Evolutionary conservation across 2,888 invertebrate genomes (phyloP), one percentile per base, ranked within the genome.

Genomic region (Xanthia icteritia): DNA sequence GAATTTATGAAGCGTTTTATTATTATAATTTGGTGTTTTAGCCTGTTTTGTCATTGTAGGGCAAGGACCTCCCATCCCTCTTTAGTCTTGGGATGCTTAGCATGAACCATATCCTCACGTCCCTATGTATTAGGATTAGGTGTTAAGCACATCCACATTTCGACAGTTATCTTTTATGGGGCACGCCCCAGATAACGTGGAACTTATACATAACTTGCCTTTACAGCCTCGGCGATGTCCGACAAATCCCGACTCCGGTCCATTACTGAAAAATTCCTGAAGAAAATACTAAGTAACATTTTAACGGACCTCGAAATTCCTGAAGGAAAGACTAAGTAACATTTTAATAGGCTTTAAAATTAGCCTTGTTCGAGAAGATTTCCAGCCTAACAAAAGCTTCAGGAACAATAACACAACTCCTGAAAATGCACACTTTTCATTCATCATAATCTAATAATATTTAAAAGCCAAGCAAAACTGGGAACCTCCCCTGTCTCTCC

Each of bases 1-100:
- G 45, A 64, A 27, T 64, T 56, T 56, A 61, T n/a, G 61, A 54
- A 42, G 9, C n/a, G 48, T 27, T 73, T 81, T 61, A 82, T 51
- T 23, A 76, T 77, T 77, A 27, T 51, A n/a, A 39, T 65, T 76
- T 51, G 13, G 39, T 75, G 15, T 77, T 63, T 42, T 17, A n/a
- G 42, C 5, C 15, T 42, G 23, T 42, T 45, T 60, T 58, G 6
- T 27, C 15, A 5, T 23, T 45, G 2, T 23, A 27, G 39, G 39
- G 27, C 20, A 31, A 60, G n/a, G 77, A 31, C 42, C 61, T 31
- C 0, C 17, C 9, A n/a, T 20, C 45, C 36, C 15, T n/a, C 8
- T 27, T 27, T 36, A 27, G 5, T 23, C 36, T 17, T n/a, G 23
- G 9, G 17, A 15, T 67, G 31, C 23, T 48, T 31, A 15, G 8